These are phyloP conservation scores for Tringa solitaria DNA, from an alignment of 2,113 vertebrate species.

Conservation along the genomic window DNA sequence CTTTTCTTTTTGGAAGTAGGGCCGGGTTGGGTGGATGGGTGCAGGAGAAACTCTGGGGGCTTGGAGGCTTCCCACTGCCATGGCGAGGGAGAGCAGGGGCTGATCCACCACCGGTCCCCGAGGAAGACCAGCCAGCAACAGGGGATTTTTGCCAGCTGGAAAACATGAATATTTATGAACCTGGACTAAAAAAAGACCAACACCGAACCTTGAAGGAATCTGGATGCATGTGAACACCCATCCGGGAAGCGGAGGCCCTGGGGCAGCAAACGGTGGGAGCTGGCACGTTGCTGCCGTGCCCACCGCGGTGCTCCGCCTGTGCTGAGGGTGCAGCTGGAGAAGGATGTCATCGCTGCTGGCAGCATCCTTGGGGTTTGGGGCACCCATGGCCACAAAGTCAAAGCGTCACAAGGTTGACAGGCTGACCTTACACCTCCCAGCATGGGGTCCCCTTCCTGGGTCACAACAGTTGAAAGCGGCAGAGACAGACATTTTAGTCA, in stretches of 20 bases:
- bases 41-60: background rate
- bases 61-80: background rate
- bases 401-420: background rate
- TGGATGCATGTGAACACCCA: background rate
- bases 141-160: background rate
- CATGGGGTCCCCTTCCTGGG: background rate
- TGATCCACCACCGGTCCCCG: accelerated
- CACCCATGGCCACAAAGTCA: background rate
- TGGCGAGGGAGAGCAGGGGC: background rate
- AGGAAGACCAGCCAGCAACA: background rate
- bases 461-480: background rate
- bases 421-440: background rate
- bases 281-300: background rate
- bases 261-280: background rate
- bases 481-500: background rate
- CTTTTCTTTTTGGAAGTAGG: background rate
- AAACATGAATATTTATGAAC: background rate
- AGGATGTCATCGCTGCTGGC: accelerated
- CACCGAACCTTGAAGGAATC: background rate
- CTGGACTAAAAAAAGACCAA: background rate
- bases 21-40: background rate
- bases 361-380: background rate
- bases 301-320: background rate
- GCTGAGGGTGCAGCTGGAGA: background rate
- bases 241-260: background rate